phyloP scores from a whole-genome alignment of 2,888 invertebrate species.

The Thecophora atra region DNA sequence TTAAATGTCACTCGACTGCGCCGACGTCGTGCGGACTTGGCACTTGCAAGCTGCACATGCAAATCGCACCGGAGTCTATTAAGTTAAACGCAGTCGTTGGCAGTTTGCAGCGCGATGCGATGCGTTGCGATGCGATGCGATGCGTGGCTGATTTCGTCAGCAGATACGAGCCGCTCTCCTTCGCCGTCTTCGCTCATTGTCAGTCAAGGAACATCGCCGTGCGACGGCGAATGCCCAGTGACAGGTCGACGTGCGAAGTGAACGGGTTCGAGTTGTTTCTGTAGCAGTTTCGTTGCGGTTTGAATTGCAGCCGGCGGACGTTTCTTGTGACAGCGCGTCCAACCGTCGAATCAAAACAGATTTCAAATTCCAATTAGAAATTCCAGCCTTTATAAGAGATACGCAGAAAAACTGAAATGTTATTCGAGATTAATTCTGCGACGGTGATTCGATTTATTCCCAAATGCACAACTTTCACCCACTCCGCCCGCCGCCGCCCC shows the following conservation, averaged over 20 bases:
- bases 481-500: no score
- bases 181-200: constrained; percentile 8
- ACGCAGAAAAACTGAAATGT: background rate
- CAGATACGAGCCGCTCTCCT: background rate
- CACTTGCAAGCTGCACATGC: background rate
- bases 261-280: background rate
- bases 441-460: no score
- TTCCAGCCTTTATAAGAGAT: no score
- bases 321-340: no score
- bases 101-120: no score
- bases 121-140: constrained; percentile 13
- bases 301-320: constrained; percentile 17
- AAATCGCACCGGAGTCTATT: constrained; percentile 3
- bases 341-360: no score
- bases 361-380: no score
- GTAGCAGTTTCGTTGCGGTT: background rate
- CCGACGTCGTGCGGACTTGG: no score
- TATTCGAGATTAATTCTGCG: no score
- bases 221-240: constrained; percentile 1
- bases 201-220: constrained; percentile 21
- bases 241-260: background rate
- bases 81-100: background rate
- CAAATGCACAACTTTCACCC: no score
- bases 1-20: no score
- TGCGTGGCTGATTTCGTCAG: constrained; percentile 21